Conservation (phyloP, 2,888 invertebrate species). For the Lordiphosa fenestrarum region DNA sequence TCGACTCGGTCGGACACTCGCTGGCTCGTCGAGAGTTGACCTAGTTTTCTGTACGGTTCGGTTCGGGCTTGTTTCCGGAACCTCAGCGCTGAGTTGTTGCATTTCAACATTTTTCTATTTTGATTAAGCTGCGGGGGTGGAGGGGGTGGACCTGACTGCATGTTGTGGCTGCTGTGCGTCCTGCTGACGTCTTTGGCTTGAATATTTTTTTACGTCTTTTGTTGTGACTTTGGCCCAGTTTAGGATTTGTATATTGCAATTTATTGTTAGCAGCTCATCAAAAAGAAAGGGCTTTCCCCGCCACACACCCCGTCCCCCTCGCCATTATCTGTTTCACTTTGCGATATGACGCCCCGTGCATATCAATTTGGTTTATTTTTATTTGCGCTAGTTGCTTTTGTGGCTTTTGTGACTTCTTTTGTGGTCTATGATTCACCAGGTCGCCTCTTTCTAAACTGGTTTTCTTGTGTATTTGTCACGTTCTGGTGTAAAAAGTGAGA, state of each 20-base stretch:
- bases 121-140: not conserved
- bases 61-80: constrained; percentile 34
- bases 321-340: constrained; percentile 19
- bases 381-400: constrained; percentile 10
- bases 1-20: constrained; percentile 50
- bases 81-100: constrained; percentile 25
- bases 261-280: constrained; percentile 16
- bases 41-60: constrained; percentile 45
- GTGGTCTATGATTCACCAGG: constrained; percentile 51
- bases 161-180: constrained; percentile 41
- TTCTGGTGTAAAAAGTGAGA: constrained; percentile 61
- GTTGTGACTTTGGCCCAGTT: constrained; percentile 62
- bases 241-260: constrained; percentile 21
- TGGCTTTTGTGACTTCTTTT: constrained; percentile 27
- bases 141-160: constrained; percentile 5
- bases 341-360: constrained; percentile 45
- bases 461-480: constrained; percentile 63
- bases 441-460: constrained; percentile 58
- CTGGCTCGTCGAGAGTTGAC: constrained; percentile 21
- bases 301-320: not conserved
- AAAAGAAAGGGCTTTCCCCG: constrained; percentile 2
- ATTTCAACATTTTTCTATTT: constrained; percentile 25
- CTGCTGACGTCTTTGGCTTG: constrained; percentile 65
- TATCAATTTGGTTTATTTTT: constrained; percentile 48
- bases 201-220: constrained; percentile 42